A percentile compares a stretch with the other conserved stretches of the same genome.
These are phyloP conservation scores for Macrobrachium rosenbergii DNA, from an alignment of 1,140 invertebrate genomes.

Conservation along the genomic window DNA sequence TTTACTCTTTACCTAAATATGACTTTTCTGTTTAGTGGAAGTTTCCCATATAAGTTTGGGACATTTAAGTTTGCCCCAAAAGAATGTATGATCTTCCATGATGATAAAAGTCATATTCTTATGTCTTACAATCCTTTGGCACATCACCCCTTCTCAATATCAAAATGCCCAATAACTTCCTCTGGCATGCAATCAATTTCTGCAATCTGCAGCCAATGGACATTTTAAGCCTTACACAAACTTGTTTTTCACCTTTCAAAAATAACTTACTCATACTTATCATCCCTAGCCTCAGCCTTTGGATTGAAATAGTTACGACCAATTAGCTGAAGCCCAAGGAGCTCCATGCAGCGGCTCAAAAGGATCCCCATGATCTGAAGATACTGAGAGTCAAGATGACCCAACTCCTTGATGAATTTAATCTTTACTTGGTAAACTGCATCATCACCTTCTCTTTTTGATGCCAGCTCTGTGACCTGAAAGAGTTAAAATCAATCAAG, in stretches of 20 bases:
- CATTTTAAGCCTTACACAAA: no score
- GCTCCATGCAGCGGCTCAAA: constrained; percentile 25
- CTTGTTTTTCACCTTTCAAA: not conserved
- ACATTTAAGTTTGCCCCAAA: no score
- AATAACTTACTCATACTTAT: constrained; percentile 30
- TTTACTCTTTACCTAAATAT: no score
- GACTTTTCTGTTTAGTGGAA: no score
- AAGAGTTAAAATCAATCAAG: not conserved
- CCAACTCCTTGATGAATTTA: constrained; percentile 47
- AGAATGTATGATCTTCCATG: no score
- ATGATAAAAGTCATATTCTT: no score
- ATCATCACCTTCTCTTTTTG: constrained; percentile 32
- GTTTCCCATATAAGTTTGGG: no score
- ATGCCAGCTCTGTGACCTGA: constrained; percentile 44
- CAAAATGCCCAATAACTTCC: no score
- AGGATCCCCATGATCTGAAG: constrained; percentile 43
- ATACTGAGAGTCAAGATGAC: constrained; percentile 23
- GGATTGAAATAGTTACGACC: constrained; percentile 44
- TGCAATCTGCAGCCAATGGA: no score
- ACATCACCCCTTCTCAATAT: no score
- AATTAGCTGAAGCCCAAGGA: constrained; percentile 23
- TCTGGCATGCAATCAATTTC: no score
- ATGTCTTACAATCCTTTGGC: no score
- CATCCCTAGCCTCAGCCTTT: constrained; percentile 24
- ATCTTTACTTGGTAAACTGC: constrained; percentile 29